Conservation (phyloP, 2,113 vertebrate genomes). For the Onychostoma macrolepis region DNA sequence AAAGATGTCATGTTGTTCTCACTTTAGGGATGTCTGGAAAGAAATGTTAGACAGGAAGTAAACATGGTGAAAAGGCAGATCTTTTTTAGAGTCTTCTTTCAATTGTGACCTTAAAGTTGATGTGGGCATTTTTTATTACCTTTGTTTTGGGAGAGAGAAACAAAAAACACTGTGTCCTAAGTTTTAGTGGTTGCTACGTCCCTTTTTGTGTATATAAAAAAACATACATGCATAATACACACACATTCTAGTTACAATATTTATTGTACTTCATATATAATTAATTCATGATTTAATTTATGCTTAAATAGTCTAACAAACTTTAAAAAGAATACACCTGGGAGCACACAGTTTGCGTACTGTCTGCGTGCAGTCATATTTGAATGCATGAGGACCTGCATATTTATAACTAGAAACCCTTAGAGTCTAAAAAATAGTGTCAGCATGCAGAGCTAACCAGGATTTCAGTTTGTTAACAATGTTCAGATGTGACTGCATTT, state of each 20-base stretch:
- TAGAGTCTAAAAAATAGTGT: constrained; percentile 41
- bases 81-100: neutral
- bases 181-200: neutral
- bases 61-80: constrained; percentile 7
- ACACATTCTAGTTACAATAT: neutral
- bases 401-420: constrained; percentile 51
- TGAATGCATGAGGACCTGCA: constrained; percentile 57
- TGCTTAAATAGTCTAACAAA: constrained; percentile 43
- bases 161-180: neutral
- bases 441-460: constrained; percentile 47
- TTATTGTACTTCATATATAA: neutral
- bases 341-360: constrained; percentile 31
- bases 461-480: constrained; percentile 33
- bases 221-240: neutral
- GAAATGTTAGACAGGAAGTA: constrained; percentile 25
- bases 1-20: constrained; percentile 41
- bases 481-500: constrained; percentile 44
- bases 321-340: constrained; percentile 59
- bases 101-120: neutral
- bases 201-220: neutral
- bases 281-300: neutral
- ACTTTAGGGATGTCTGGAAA: constrained; percentile 22
- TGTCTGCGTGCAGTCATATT: constrained; percentile 30
- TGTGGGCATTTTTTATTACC: neutral
- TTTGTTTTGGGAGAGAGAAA: neutral